Evolutionary conservation across 2,888 invertebrate genomes (phyloP).

Genomic region (Chorisops tibialis): DNA sequence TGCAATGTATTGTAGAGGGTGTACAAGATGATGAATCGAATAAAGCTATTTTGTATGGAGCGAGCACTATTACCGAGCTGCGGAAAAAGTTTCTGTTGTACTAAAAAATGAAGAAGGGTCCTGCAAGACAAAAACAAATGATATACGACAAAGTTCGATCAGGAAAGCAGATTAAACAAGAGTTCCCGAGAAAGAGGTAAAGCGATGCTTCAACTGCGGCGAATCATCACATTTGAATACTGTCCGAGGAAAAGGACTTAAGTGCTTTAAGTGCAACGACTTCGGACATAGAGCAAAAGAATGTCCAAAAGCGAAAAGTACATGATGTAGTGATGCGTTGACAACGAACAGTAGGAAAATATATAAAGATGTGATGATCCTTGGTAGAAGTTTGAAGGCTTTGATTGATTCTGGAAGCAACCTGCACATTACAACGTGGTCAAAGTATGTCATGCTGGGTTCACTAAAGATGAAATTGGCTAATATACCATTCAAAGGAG

Average conservation of each 20-base stretch:
- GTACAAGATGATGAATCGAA: slow-evolving; percentile 9
- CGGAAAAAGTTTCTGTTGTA: not conserved
- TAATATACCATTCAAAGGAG: too few species aligned
- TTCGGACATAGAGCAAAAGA: not conserved
- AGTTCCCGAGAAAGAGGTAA: too few species aligned
- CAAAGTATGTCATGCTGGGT: too few species aligned
- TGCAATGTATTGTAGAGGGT: slow-evolving; percentile 21
- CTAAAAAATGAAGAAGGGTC: too few species aligned
- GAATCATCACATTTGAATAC: slow-evolving; percentile 6
- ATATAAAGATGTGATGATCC: not conserved
- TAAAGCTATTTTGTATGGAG: slow-evolving; percentile 4
- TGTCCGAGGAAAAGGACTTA: slow-evolving; percentile 18
- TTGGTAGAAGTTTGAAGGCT: not conserved
- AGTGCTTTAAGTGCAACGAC: slow-evolving; percentile 16
- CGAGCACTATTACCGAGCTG: slow-evolving; percentile 10
- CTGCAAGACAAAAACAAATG: not conserved
- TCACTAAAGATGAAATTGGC: too few species aligned
- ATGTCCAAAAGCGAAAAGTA: not conserved
- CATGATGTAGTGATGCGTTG: not conserved
- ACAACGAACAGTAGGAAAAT: not conserved
- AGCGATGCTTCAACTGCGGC: slow-evolving; percentile 1
- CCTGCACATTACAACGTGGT: too few species aligned
- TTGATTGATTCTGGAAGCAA: not conserved
- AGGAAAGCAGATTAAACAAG: too few species aligned
- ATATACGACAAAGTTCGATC: not conserved